Conservation (phyloP, 1,140 invertebrate genomes). For the Diabrotica undecimpunctata region DNA sequence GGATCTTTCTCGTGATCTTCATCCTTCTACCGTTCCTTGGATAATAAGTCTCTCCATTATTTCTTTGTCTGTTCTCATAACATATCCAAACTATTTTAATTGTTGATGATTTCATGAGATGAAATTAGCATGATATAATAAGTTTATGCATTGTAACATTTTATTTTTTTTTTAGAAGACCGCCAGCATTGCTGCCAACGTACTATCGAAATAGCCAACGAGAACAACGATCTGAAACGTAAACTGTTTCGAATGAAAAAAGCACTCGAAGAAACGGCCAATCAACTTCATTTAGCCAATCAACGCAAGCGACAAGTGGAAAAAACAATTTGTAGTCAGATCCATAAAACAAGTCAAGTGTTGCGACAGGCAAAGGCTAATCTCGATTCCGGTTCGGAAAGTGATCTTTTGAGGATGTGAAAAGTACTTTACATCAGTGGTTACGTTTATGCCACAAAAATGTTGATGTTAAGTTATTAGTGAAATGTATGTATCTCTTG, state of each 20-base stretch:
- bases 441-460: too few species aligned
- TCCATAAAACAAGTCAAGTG: constrained; percentile 61
- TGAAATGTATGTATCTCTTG: too few species aligned
- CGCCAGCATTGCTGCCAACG: constrained; percentile 37
- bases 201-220: constrained; percentile 53
- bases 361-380: constrained; percentile 58
- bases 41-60: too few species aligned
- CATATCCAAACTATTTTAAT: too few species aligned
- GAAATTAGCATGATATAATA: neutral
- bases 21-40: too few species aligned
- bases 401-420: constrained; percentile 31
- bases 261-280: constrained; percentile 56
- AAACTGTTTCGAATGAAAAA: constrained; percentile 55
- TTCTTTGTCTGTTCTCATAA: too few species aligned
- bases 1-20: too few species aligned
- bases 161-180: constrained; percentile 31
- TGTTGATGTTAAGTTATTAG: too few species aligned
- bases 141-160: constrained; percentile 7
- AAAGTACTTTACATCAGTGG: neutral
- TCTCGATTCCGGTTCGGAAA: constrained; percentile 49
- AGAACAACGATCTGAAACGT: constrained; percentile 55
- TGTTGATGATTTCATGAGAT: too few species aligned
- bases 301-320: constrained; percentile 57
- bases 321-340: constrained; percentile 59
- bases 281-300: constrained; percentile 56